Percentiles rank a stretch among this genome's conserved stretches.
phyloP scores from a whole-genome alignment of 2,888 invertebrate species.

The Adelognathus sp. region DNA sequence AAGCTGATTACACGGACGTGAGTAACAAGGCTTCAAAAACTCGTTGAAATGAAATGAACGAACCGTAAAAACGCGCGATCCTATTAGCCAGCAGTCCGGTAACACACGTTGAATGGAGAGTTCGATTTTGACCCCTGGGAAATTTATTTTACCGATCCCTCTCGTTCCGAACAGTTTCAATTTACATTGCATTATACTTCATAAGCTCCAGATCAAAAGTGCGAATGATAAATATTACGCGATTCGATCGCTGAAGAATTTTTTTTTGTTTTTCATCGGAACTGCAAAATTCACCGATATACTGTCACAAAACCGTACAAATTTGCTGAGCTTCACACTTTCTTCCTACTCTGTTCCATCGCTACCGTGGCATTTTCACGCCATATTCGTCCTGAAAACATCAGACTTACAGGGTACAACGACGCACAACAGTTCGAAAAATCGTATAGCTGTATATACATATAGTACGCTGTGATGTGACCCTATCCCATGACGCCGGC shows the following conservation, averaged over 20 bases:
- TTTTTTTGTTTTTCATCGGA: not conserved
- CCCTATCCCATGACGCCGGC: constrained; percentile 32
- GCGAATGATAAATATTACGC: no score
- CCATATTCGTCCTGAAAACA: constrained; percentile 12
- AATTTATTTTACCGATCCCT: not conserved
- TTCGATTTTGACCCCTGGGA: not conserved
- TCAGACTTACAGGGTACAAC: not conserved
- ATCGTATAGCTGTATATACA: not conserved
- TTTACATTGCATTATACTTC: no score
- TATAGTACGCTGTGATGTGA: not conserved
- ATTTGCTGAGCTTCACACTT: not conserved
- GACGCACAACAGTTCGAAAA: not conserved
- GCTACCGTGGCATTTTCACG: not conserved
- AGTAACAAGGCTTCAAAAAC: not conserved
- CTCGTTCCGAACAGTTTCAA: no score
- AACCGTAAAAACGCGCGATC: not conserved
- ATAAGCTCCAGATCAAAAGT: no score
- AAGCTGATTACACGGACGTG: not conserved
- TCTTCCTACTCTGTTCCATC: not conserved
- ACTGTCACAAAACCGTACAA: no score
- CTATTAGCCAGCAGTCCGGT: not conserved
- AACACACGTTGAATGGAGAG: not conserved
- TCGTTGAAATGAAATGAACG: not conserved
- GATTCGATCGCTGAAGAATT: no score
- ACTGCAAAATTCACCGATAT: not conserved